Evolutionary conservation across 2,797 vertebrate genomes (phyloP), one percentile per base, ranked within the genome.

Genomic region (Babyrousa celebensis): DNA sequence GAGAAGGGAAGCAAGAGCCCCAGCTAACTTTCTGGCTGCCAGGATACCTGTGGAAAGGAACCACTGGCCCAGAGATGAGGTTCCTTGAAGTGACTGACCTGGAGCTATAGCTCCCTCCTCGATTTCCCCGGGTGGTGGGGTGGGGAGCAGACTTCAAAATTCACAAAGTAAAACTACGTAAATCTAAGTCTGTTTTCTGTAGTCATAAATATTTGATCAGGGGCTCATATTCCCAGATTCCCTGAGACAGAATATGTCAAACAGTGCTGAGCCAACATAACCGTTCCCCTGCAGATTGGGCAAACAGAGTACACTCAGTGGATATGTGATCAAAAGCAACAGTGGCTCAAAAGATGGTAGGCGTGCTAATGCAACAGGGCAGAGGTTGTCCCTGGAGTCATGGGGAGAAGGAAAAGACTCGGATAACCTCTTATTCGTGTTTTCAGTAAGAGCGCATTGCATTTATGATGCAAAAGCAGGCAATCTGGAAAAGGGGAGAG

Each of bases 171-270:
- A 80, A 95, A 78, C 32, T 65, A 71, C 23, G 27, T 85, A 52
- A 67, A 79, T 77, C 40, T 72, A 77, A 96, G 74, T 70, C 32
- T 75, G 56, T 29, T 36, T 79, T n/a, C 16, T 89, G 75, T 65
- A 83, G 48, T 8, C 36, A 95, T 92, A 96, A 77, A 75, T 92
- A 89, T 86, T 93, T 93, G 60, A 71, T n/a, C 62, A 86, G 75
- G 80, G 93, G 75, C 65, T 77, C 25, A 7, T 48, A 74, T 75
- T 83, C 65, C 80, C 25, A 7, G 40, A 74, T 75, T 83, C 60
- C 89, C 60, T 43, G 62, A 36, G 71, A 48, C 80, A 87, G 86
- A 85, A 71, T 63, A 63, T 85, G 40, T 32, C 62, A 62, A 95
- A 58, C 62, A 27, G 8, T 89, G 40, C 40, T 75, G 62, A 40